Percentiles rank a stretch among this genome's conserved stretches.
Conservation (phyloP, 2,113 vertebrate genomes). For the Callorhinus ursinus region DNA sequence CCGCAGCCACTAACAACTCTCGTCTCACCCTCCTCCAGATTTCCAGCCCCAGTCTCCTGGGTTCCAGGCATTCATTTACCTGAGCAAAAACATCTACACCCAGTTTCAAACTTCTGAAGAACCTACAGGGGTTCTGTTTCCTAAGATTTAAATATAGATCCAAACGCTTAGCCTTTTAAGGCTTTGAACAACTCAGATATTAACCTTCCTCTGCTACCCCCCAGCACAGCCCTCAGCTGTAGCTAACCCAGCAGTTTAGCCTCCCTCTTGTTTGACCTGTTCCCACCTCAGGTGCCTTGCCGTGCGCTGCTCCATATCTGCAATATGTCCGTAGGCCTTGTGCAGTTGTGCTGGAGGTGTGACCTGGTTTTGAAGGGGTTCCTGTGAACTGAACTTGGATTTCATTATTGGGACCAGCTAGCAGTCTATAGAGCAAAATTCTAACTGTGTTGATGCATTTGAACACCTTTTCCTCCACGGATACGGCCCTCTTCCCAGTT, state of each 20-base stretch:
- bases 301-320: background rate
- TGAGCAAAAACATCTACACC: background rate
- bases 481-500: background rate
- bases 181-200: background rate
- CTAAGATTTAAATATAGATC: background rate
- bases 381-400: constrained; percentile 28
- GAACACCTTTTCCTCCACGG: background rate
- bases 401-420: constrained; percentile 42
- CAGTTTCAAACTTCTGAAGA: background rate
- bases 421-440: constrained; percentile 31
- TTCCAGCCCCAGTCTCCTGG: background rate
- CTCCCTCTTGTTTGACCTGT: background rate
- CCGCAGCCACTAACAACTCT: background rate
- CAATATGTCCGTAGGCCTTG: background rate
- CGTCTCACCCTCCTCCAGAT: background rate
- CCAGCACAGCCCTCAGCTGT: no score
- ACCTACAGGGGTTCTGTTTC: background rate
- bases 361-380: constrained; percentile 51
- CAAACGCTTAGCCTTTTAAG: background rate
- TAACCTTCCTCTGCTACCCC: background rate
- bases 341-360: background rate
- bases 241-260: background rate
- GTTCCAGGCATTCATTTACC: background rate
- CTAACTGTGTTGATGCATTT: background rate
- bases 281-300: background rate